These are phyloP conservation scores for Patiria pectinifera DNA, from an alignment of 53 echinoderm and acorn worm species.

Conservation along the genomic window DNA sequence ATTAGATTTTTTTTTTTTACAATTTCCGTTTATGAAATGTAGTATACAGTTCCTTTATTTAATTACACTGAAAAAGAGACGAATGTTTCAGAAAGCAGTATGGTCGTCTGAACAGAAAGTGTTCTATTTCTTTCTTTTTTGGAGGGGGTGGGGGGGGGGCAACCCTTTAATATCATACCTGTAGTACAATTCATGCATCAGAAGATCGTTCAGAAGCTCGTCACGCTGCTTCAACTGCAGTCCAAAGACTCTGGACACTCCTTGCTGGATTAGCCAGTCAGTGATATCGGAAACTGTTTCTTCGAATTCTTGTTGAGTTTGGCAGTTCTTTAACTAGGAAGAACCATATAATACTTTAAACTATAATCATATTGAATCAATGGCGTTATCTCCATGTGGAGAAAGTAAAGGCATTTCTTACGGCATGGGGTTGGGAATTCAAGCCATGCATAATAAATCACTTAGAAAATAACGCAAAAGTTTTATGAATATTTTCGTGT, in stretches of 20 bases:
- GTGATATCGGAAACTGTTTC: background rate
- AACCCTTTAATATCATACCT: conserved; percentile 15
- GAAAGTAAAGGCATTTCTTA: no score
- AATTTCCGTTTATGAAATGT: no score
- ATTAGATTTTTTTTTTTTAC: no score
- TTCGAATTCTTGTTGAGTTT: background rate
- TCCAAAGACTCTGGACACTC: background rate
- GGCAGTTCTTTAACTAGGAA: conserved; percentile 8
- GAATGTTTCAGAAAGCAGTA: no score
- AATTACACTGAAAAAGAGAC: no score
- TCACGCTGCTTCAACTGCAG: conserved; percentile 12
- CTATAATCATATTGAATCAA: no score
- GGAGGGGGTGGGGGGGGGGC: no score
- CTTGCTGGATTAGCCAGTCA: conserved; percentile 4
- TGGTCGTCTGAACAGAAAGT: no score
- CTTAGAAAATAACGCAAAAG: background rate
- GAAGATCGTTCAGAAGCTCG: conserved; percentile 18
- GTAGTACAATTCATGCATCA: conserved; percentile 23
- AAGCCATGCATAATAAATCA: background rate
- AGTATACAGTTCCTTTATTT: no score
- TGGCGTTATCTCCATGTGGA: no score
- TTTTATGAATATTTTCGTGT: background rate
- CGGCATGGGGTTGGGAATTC: no score
- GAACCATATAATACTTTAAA: no score
- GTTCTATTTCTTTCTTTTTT: background rate